Conservation (phyloP, 2,888 invertebrate species). For the Stenolophus ochropezus region DNA sequence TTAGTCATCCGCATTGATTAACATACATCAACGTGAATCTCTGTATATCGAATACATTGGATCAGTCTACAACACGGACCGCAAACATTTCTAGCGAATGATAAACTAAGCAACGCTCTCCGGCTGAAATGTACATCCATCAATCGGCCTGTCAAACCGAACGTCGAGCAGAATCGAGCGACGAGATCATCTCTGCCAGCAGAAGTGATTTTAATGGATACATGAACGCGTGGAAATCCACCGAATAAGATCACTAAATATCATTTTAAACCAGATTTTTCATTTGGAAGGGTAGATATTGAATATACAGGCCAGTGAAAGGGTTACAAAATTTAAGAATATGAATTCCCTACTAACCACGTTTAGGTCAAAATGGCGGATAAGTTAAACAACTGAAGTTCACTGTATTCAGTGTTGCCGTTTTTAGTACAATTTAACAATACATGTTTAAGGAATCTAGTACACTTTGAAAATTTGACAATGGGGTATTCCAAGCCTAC, state of each 20-base stretch:
- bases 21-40: background rate
- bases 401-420: no score
- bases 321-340: no score
- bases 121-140: slow-evolving; percentile 48
- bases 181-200: background rate
- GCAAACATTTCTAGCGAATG: slow-evolving; percentile 32
- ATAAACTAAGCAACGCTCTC: slow-evolving; percentile 49
- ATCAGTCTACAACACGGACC: background rate
- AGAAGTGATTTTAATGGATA: background rate
- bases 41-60: background rate
- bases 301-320: no score
- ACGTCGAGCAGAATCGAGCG: background rate
- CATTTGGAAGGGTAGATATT: no score
- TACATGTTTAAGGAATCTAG: no score
- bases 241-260: background rate
- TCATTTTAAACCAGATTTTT: background rate
- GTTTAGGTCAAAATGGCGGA: no score
- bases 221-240: background rate
- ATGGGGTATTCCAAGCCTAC: no score
- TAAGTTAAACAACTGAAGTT: no score
- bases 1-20: background rate
- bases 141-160: slow-evolving; percentile 45
- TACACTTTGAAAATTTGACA: no score
- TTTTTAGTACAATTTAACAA: no score
- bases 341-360: no score